phyloP scores from a whole-genome alignment of 1,140 invertebrate species.

The Penaeus japonicus region DNA sequence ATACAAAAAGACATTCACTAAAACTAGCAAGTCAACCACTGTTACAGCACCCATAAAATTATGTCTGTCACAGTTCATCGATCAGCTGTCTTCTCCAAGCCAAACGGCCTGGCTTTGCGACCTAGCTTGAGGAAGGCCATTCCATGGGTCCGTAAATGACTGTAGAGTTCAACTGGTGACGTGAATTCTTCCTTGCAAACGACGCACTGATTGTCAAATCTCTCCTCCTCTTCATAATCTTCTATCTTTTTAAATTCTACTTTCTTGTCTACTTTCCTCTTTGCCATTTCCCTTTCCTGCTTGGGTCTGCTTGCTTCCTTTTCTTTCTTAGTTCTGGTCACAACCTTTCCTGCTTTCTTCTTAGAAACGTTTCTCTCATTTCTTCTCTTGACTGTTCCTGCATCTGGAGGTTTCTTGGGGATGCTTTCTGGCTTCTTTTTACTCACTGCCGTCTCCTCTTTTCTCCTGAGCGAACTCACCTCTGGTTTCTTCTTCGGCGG shows the following conservation, averaged over 20 bases:
- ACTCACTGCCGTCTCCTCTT: background rate
- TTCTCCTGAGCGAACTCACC: background rate
- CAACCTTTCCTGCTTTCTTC: background rate
- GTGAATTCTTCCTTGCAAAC: slow-evolving; percentile 56
- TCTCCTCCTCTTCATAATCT: slow-evolving; percentile 12
- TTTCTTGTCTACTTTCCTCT: background rate
- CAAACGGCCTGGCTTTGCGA: slow-evolving; percentile 44
- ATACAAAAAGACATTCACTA: background rate
- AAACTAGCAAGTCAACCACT: background rate
- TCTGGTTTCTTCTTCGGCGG: background rate
- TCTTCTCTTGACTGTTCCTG: background rate
- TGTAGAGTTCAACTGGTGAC: slow-evolving; percentile 48
- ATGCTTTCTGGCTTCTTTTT: background rate
- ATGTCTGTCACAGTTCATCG: background rate
- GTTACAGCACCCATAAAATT: too few species aligned
- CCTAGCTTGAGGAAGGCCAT: slow-evolving; percentile 59
- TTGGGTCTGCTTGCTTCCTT: background rate
- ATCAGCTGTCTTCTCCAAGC: slow-evolving; percentile 22
- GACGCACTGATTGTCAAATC: slow-evolving; percentile 46
- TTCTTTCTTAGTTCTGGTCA: background rate
- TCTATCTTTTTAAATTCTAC: background rate
- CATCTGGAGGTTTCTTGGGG: background rate
- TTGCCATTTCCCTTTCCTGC: background rate
- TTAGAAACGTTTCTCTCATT: background rate
- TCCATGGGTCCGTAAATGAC: slow-evolving; percentile 58